phyloP scores from a whole-genome alignment of 2,113 vertebrate genomes.

The Caretta caretta region DNA sequence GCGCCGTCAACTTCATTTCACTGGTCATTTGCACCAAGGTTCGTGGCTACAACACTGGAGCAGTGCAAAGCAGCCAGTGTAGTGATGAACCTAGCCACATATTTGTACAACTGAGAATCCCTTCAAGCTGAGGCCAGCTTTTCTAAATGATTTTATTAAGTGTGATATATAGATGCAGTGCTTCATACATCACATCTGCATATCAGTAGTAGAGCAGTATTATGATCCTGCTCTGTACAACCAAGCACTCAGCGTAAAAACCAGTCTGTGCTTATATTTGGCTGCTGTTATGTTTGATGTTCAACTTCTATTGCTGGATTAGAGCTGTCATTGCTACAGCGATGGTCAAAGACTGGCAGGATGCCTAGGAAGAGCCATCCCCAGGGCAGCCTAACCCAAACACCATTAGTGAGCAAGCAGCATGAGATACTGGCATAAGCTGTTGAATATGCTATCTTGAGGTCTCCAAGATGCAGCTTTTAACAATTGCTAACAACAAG shows the following conservation, averaged over 20 bases:
- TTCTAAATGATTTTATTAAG: not conserved
- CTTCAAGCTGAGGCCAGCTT: not conserved
- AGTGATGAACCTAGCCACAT: not conserved
- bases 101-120: not conserved
- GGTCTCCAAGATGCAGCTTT: not conserved
- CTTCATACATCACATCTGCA: not conserved
- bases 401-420: not conserved
- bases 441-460: not conserved
- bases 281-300: conserved; percentile 8
- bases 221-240: not conserved
- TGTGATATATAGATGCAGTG: not conserved
- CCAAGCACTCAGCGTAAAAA: not conserved
- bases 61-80: not conserved
- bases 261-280: not conserved
- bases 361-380: not conserved
- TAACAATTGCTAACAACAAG: conserved; percentile 12
- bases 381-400: not conserved
- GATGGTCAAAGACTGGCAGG: conserved; percentile 1
- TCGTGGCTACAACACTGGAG: not conserved
- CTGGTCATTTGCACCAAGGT: not conserved
- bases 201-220: not conserved
- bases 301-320: not conserved
- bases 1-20: not conserved
- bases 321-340: not conserved
- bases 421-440: not conserved